Percentiles rank a stretch among this genome's conserved stretches.
phyloP scores from a whole-genome alignment of 2,797 vertebrate genomes.

The Acanthopagrus latus region DNA sequence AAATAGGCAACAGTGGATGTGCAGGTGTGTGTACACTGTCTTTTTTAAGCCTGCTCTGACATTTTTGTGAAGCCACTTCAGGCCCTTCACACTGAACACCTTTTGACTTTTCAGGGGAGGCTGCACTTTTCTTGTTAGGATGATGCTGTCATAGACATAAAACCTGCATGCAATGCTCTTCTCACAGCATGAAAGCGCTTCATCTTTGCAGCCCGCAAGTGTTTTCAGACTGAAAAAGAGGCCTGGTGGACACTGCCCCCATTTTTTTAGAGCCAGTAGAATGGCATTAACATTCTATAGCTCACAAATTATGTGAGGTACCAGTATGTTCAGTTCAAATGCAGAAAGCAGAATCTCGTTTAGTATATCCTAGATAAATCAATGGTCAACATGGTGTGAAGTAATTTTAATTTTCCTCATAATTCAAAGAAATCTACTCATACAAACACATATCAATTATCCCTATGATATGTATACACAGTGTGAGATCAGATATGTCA shows the following conservation, averaged over 20 bases:
- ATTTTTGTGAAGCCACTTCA: constrained; percentile 15
- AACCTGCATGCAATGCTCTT: constrained; percentile 26
- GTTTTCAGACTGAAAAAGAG: background rate
- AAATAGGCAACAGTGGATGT: background rate
- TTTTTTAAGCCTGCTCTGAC: background rate
- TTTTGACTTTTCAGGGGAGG: constrained; percentile 37
- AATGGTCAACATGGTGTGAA: background rate
- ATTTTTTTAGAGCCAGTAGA: background rate
- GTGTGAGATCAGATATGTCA: background rate
- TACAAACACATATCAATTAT: background rate
- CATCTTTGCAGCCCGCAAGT: constrained; percentile 15
- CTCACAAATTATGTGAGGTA: background rate
- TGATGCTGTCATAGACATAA: constrained; percentile 39
- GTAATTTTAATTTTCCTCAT: background rate
- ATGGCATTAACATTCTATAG: background rate
- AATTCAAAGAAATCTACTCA: background rate
- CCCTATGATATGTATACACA: background rate
- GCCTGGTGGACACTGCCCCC: background rate
- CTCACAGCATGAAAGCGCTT: constrained; percentile 32
- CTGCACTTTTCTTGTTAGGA: constrained; percentile 27
- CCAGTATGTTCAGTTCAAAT: background rate
- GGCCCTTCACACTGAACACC: constrained; percentile 31
- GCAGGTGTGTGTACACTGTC: background rate
- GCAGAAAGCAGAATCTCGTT: background rate
- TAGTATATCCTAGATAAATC: background rate